Percentiles rank a stretch among this genome's conserved stretches.
phyloP scores from a whole-genome alignment of 1,140 invertebrate species.

The Tyrophagus putrescentiae region DNA sequence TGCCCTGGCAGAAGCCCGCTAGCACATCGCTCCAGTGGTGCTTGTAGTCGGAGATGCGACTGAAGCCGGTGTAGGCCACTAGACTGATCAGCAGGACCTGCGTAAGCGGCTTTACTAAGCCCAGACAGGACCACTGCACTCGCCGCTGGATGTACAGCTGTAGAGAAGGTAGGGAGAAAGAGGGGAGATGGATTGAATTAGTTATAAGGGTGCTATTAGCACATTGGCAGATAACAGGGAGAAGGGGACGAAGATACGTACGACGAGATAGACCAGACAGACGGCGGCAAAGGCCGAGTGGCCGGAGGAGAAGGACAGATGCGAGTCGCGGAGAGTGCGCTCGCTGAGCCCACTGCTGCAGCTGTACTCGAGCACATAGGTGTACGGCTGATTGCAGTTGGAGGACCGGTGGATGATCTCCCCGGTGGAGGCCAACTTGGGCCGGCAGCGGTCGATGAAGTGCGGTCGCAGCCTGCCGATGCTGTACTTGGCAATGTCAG shows the following conservation, averaged over 20 bases:
- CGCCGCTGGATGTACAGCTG: slow-evolving; percentile 68
- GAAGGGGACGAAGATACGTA: slow-evolving; percentile 31
- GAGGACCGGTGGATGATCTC: slow-evolving; percentile 22
- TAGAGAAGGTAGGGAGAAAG: not conserved
- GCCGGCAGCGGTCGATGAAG: slow-evolving; percentile 53
- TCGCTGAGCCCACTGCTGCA: slow-evolving; percentile 31
- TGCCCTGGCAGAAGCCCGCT: slow-evolving; percentile 36
- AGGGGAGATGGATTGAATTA: not conserved
- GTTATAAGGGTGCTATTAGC: too few species aligned
- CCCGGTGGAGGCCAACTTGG: slow-evolving; percentile 26
- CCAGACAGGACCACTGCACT: slow-evolving; percentile 51
- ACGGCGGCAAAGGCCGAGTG: slow-evolving; percentile 42
- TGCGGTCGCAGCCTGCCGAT: slow-evolving; percentile 80
- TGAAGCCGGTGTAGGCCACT: slow-evolving; percentile 24
- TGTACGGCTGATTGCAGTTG: slow-evolving; percentile 22
- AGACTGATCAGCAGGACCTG: slow-evolving; percentile 20
- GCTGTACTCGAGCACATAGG: slow-evolving; percentile 34
- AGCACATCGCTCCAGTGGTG: slow-evolving; percentile 44
- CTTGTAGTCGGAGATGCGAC: slow-evolving; percentile 40
- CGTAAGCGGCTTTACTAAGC: slow-evolving; percentile 42
- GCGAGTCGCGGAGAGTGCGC: slow-evolving; percentile 27
- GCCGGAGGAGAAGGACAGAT: slow-evolving; percentile 44
- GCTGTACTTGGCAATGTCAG: slow-evolving; percentile 78
- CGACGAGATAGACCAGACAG: slow-evolving; percentile 37
- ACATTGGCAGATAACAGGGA: not conserved